Base-by-base conservation (phyloP, 2,113 vertebrate species). In the Pithys albifrons region DNA sequence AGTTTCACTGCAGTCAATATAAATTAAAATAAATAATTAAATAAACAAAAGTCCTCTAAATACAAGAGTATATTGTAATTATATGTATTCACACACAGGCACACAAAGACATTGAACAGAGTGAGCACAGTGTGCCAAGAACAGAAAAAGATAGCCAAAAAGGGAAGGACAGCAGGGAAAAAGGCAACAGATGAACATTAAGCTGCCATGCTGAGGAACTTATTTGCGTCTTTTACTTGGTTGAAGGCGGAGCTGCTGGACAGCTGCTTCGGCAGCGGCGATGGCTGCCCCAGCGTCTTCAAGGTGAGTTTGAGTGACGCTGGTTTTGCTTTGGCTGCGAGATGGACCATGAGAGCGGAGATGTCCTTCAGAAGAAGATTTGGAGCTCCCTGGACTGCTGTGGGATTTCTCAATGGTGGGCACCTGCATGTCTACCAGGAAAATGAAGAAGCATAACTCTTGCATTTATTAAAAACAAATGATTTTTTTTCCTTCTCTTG, bases 191-290 rank as follows among this genome's bases (percentile, higher is more conserved):
- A 99, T 99, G 99, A 98, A 97, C 98, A 98, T 98, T 98, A 98
- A 98, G 98, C 98, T 98, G 98, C 98, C 98, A 98, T 98, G 98
- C 98, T 98, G 98, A 98, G 98, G 98, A 98, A 98, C 97, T 99
- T 99, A 98, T 99, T 97, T 98, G 98, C 96, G 98, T 99, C 98
- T 99, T 99, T 99, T 99, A 99, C 99, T 99, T 99, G 99, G 99
- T 99, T 99, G 99, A 95, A 99, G 98, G 98, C 99, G 99, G 91
- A 99, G 98, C 93, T 99, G 99, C 82, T 99, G 99, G 88, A 99
- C 99, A 37, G 99, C 99, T 73, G 99, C 99, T 98, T 99, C 99
- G 4, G 99, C 99, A 43, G 99, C 99, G 29, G 99, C 99, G 93
- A 99, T 99, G 96, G 99, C 99, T 93, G 98, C 99, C 91, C 99